Evolutionary conservation across 2,888 invertebrate species (phyloP), one percentile per base, ranked within the genome.

Genomic region (Resseliella maxima): DNA sequence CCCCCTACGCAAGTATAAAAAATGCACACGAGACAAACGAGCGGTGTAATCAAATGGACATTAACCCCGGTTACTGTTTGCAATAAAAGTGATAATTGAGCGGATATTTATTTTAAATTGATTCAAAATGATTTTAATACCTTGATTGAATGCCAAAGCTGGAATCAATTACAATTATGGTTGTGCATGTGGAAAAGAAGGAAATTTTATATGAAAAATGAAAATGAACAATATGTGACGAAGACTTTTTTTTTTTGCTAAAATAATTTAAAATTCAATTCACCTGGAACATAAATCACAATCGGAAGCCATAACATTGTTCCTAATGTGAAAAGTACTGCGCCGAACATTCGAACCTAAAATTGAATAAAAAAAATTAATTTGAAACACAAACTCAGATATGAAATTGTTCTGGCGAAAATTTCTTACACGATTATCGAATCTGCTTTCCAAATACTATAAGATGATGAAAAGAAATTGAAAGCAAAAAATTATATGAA

Each of bases 1-100:
- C 95, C 94, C 87, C 94, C 95, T 91, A 95, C 92, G 87, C 94
- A 94, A 0, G 96, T 96, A 89, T 96, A 96, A 90, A 96, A 95
- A 89, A 95, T 96, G 89, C 96, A 96, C 38, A 96, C 94, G 24
- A 94, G 89, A 88, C 95, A 95, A 3, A 95, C 95, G 27, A 95
- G 92, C 0, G 95, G 94, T 0, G 95, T 95, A 0, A 95, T 93
- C 38, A 94, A 92, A 89, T 95, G 96, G 81, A 95, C 93, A 88
- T 95, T 94, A 0, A 95, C 93, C 18, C 96, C 96, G 5, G 96
- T 95, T 1, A 96, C 96, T 94, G 90, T 50, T 15, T 86, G 12
- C 38, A 81, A 86, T 31, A 64, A 36, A 59, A 59, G 15, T 59
- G 27, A 2, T 18, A 72, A 31, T 31, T 72, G 6, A 72, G 31